Conservation (phyloP, 2,888 invertebrate genomes). For the Scrobipalpa costella region DNA sequence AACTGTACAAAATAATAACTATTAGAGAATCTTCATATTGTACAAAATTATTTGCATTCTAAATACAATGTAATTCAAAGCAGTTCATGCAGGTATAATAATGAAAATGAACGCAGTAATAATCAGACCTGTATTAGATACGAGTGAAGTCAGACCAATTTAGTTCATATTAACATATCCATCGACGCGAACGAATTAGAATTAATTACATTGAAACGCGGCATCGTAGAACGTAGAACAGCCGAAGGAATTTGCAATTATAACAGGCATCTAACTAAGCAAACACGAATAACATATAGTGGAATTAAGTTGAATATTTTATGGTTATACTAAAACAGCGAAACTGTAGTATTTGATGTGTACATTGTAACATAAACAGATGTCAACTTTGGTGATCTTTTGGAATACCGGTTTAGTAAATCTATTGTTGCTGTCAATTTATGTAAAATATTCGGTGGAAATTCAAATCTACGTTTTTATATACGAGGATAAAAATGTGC, state of each 20-base stretch:
- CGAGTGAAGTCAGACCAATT: background rate
- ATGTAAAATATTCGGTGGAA: background rate
- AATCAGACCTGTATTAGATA: background rate
- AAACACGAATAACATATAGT: background rate
- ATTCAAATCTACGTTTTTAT: background rate
- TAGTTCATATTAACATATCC: slow-evolving; percentile 12
- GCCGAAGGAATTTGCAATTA: background rate
- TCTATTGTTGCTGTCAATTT: too few species aligned
- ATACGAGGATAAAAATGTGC: background rate
- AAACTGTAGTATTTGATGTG: background rate
- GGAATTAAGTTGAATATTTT: background rate
- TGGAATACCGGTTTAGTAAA: too few species aligned
- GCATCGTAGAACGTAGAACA: slow-evolving; percentile 3
- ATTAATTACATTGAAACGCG: background rate
- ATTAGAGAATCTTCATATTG: background rate
- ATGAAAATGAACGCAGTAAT: background rate
- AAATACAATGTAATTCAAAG: background rate
- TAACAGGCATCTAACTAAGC: background rate
- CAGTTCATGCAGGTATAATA: background rate
- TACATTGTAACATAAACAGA: background rate
- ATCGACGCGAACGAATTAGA: background rate
- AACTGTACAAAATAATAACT: too few species aligned
- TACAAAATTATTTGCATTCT: background rate
- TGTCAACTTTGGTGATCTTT: too few species aligned
- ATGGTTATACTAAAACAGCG: background rate